Evolutionary conservation across 1,140 invertebrate species (phyloP).

Genomic region (Archivesica marissinica): DNA sequence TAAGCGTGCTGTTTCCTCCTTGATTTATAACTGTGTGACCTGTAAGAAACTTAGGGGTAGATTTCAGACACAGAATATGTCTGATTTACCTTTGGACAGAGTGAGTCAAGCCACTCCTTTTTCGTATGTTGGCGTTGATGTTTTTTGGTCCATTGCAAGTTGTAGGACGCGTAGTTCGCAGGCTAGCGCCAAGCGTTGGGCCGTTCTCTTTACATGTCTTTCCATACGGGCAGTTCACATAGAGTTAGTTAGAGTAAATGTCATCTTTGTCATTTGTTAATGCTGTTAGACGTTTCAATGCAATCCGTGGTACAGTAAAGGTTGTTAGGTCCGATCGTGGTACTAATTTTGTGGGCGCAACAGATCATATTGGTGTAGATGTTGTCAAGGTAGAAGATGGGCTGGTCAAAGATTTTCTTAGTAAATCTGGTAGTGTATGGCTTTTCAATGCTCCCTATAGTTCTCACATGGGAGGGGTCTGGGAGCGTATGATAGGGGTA

Average conservation of each 20-base stretch:
- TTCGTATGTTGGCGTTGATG: conserved; percentile 23
- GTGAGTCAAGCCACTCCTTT: background rate
- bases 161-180: background rate
- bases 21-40: conserved; percentile 63
- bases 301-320: conserved; percentile 48
- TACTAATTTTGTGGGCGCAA: conserved; percentile 66
- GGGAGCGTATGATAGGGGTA: conserved; percentile 49
- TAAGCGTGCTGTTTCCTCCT: conserved; percentile 45
- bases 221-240: conserved; percentile 27
- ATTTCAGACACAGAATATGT: conserved; percentile 59
- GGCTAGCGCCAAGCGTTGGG: conserved; percentile 13
- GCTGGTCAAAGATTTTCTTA: background rate
- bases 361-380: background rate
- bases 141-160: conserved; percentile 11
- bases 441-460: background rate
- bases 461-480: background rate
- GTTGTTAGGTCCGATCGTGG: conserved; percentile 58
- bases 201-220: conserved; percentile 31
- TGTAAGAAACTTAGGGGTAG: conserved; percentile 59
- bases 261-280: conserved; percentile 63
- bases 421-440: background rate
- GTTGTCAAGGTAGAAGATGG: conserved; percentile 34
- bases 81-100: conserved; percentile 51
- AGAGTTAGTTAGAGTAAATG: conserved; percentile 51
- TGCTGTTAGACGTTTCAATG: conserved; percentile 57